Evolutionary conservation across 2,113 vertebrate species (phyloP).

Genomic region (Neolamprologus sp.): DNA sequence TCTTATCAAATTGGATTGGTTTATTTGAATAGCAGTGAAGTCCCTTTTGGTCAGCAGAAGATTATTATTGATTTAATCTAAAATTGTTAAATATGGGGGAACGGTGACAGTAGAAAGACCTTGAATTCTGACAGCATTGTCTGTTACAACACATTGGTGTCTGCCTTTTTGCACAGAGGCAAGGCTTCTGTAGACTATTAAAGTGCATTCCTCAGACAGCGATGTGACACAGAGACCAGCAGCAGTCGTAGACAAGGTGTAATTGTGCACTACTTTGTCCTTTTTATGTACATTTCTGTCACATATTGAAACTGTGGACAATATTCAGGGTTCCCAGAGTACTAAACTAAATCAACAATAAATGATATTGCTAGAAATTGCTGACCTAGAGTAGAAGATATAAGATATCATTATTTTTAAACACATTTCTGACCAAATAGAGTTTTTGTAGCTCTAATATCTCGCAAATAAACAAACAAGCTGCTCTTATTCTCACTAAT

Average conservation of each 20-base stretch:
- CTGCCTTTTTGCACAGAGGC: not conserved
- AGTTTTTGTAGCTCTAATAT: not conserved
- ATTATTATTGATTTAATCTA: constrained; percentile 68
- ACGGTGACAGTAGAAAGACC: constrained; percentile 38
- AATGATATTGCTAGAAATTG: not conserved
- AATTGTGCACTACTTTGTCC: not conserved
- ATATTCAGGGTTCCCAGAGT: not conserved
- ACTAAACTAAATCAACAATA: not conserved
- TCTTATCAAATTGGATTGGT: constrained; percentile 61
- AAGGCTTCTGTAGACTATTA: not conserved
- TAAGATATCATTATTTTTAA: not conserved
- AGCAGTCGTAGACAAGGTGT: not conserved
- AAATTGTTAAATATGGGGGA: constrained; percentile 61
- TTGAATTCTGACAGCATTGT: constrained; percentile 36
- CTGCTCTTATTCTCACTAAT: not conserved
- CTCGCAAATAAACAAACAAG: not conserved
- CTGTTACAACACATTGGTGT: constrained; percentile 16
- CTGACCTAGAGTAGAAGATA: not conserved
- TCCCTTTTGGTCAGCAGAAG: constrained; percentile 53
- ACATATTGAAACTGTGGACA: not conserved
- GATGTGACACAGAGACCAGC: not conserved
- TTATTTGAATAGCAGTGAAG: constrained; percentile 53
- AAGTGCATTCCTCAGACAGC: not conserved
- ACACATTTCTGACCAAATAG: not conserved
- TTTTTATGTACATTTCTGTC: not conserved